Evolutionary conservation across 1,140 invertebrate species (phyloP), one percentile per base, ranked within the genome.

Genomic region (Ruditapes philippinarum): DNA sequence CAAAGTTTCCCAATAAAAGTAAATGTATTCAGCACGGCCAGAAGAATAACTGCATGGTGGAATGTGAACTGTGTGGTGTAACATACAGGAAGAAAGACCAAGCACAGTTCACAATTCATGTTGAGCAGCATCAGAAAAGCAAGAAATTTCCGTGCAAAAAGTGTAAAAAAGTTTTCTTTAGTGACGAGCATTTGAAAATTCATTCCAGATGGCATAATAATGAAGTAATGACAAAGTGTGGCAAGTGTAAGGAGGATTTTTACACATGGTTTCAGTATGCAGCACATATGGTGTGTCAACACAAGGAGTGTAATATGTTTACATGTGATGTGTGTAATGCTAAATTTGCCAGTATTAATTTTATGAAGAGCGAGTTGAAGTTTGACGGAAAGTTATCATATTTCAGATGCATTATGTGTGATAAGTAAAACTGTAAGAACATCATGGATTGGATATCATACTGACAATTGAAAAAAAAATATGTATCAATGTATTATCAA

Each of bases 201-300:
- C 85, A 88, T 36, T 14, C 4, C 0, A 33, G 85, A 3, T 31
- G 3, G 0, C 85, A 88, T 36, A 22, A 80, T 31, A 65, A 88
- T n/a, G 31, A 60, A 12, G 31, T 19, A 31, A 25, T 57, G 0
- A 33, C 22, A 31, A 70, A 25, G 0, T 88, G 85, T 80, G n/a
- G 31, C 0, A 2, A 3, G 28, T 88, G 85, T 88, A 51, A 19
- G 25, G 25, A 68, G 31, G 25, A 40, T 9, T 88, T 79, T 49
- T 54, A 88, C 38, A 88, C 85, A 9, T 68, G 36, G 54, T 88
- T 88, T 68, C 85, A 70, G n/a, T 70, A 80, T 54, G 85, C 85
- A 0, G 42, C 85, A 36, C 85, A 88, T 51, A 84, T 42, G 62
- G 49, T 51, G n/a, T 60, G 49, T 38, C 38, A 45, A 51, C 73